Base-by-base conservation (phyloP, 2,888 invertebrate genomes). In the Dioctria rufipes region DNA sequence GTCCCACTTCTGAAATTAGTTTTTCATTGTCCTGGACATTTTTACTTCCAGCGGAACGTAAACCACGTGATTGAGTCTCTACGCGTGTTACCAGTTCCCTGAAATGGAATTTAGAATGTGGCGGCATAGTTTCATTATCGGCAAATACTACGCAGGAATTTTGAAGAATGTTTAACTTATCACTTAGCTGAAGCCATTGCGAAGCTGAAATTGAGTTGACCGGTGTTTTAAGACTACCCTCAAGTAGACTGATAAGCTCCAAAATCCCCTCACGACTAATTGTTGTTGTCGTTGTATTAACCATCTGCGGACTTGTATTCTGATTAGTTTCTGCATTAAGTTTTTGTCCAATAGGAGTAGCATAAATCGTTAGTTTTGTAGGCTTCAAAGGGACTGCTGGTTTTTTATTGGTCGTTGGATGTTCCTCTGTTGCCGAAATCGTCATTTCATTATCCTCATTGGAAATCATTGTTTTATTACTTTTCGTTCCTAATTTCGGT, bases 71-170 rank as follows among this genome's bases (percentile, higher is more conserved):
- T 86, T 94, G 94, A 11, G 90, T 90, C 86, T 95, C 95, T 77
- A 95, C 90, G 66, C 93, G 91, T 3, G 92, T 92, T 42, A 95
- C 91, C 82, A 95, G 88, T 88, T 95, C 94, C 61, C 95, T 93
- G 87, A 96, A 95, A 85, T 96, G 95, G 89, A 97, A 96, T 86
- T 97, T 95, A 73, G 95, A 93, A 87, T 96, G 96, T 25, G 96
- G 95, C 9, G 96, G 94, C 86, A 95, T 93, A 13, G 92, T 91
- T 81, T 92, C 92, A 83, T 91, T 92, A 85, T 97, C 97, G 13
- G 95, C 95, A 86, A 95, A 96, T 84, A 94, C 93, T 85, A 94
- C 92, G 89, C 97, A 97, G 84, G 94, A 93, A 37, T 93, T 93
- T 86, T 96, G 95, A 85, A 98, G 91, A 84, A 94, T 91, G 84